phyloP scores from a whole-genome alignment of 1,140 invertebrate genomes.

The Acromyrmex echinatior region DNA sequence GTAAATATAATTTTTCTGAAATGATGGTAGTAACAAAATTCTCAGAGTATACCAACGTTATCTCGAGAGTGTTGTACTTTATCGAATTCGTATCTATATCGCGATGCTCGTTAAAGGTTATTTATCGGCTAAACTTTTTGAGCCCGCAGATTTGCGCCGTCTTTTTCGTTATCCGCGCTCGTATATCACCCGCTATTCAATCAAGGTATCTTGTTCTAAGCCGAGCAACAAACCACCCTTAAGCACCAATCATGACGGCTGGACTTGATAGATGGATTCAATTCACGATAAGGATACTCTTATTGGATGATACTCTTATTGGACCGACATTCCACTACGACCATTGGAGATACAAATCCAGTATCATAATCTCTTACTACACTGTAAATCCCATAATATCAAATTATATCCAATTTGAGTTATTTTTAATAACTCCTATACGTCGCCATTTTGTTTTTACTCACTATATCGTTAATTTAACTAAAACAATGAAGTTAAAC shows the following conservation, averaged over 20 bases:
- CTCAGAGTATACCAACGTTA: slow-evolving; percentile 4
- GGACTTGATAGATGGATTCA: slow-evolving; percentile 81
- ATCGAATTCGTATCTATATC: slow-evolving; percentile 45
- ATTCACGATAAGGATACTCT: slow-evolving; percentile 76
- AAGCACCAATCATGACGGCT: slow-evolving; percentile 80
- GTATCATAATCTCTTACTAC: slow-evolving; percentile 71
- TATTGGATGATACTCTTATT: slow-evolving; percentile 61
- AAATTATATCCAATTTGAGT: too few relatives aligned
- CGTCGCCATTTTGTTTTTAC: too few relatives aligned
- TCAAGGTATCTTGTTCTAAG: slow-evolving; percentile 83
- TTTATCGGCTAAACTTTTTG: slow-evolving; percentile 72
- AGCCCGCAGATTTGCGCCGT: slow-evolving; percentile 59
- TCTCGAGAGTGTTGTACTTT: slow-evolving; percentile 45
- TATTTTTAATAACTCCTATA: too few relatives aligned
- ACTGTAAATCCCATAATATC: too few relatives aligned
- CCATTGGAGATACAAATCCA: slow-evolving; percentile 45
- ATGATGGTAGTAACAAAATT: slow-evolving; percentile 10
- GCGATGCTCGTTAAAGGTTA: slow-evolving; percentile 75
- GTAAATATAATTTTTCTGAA: slow-evolving; percentile 22
- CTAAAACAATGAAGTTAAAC: too few relatives aligned
- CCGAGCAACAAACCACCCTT: slow-evolving; percentile 78
- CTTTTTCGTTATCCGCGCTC: slow-evolving; percentile 73
- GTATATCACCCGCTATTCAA: slow-evolving; percentile 81
- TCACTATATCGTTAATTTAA: too few relatives aligned
- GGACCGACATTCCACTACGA: slow-evolving; percentile 69